Evolutionary conservation across 2,888 invertebrate species (phyloP).

Genomic region (Horisme vitalbata): DNA sequence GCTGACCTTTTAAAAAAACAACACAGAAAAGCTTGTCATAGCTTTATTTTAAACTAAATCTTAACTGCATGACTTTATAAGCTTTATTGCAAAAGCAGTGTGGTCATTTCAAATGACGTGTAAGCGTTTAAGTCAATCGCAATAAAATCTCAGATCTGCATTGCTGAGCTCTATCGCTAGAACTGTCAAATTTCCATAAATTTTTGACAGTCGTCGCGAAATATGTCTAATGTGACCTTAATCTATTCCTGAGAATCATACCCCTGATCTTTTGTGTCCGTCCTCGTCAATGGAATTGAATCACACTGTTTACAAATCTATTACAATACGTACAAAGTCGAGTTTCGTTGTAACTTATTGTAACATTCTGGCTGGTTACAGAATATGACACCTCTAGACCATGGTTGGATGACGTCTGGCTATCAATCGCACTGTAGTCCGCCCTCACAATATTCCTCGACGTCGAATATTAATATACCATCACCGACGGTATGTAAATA

Average conservation of each 20-base stretch:
- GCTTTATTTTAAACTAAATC: constrained; percentile 23
- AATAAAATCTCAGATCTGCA: too few species aligned
- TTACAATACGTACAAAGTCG: constrained; percentile 1
- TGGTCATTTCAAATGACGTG: constrained; percentile 24
- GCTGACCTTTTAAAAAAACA: too few species aligned
- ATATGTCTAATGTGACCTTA: too few species aligned
- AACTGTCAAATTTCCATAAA: too few species aligned
- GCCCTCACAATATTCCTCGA: constrained; percentile 78
- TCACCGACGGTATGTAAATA: constrained; percentile 85
- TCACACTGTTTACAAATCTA: constrained; percentile 40
- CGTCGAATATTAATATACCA: constrained; percentile 82
- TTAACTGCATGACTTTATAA: constrained; percentile 47
- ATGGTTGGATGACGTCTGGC: constrained; percentile 84
- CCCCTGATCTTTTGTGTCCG: too few species aligned
- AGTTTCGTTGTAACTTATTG: constrained; percentile 4
- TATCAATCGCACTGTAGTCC: constrained; percentile 82
- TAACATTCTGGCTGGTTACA: constrained; percentile 47
- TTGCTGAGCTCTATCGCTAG: too few species aligned
- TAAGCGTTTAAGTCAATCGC: too few species aligned
- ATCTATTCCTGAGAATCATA: too few species aligned
- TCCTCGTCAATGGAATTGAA: neutral
- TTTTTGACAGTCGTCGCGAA: too few species aligned
- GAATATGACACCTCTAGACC: constrained; percentile 83
- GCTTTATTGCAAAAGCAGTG: constrained; percentile 39
- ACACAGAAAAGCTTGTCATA: neutral